A percentile compares a stretch with the other conserved stretches of the same genome.
These are phyloP conservation scores for Drosophila elegans DNA, from an alignment of 1,140 invertebrate species.

Conservation along the genomic window DNA sequence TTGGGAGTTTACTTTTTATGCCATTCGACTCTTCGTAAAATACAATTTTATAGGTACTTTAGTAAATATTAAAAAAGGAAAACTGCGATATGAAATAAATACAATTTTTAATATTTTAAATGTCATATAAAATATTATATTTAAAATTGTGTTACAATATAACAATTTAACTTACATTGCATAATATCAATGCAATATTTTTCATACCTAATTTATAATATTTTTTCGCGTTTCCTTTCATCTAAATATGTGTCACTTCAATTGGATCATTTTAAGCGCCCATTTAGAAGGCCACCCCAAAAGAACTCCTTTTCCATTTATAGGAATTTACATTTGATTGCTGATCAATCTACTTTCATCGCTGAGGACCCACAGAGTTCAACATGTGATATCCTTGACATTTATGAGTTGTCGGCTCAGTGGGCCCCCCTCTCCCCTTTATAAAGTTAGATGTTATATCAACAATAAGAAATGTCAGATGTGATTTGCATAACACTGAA, in stretches of 20 bases:
- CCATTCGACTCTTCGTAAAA: too few relatives aligned
- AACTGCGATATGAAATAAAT: too few relatives aligned
- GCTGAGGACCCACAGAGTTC: conserved; percentile 13
- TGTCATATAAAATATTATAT: too few relatives aligned
- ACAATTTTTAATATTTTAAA: too few relatives aligned
- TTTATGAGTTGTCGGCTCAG: conserved; percentile 55
- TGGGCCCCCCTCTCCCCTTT: conserved; percentile 4
- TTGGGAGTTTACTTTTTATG: too few relatives aligned
- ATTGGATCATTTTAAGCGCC: conserved; percentile 31
- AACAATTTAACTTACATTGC: too few relatives aligned
- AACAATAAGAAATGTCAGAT: conserved; percentile 65
- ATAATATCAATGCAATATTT: too few relatives aligned
- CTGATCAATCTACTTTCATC: conserved; percentile 49
- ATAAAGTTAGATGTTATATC: conserved; percentile 15
- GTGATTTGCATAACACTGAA: conserved; percentile 56
- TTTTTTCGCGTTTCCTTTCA: too few relatives aligned
- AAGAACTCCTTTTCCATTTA: conserved; percentile 6
- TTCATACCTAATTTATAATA: too few relatives aligned
- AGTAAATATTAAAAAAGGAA: too few relatives aligned
- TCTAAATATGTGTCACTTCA: background rate
- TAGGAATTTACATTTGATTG: conserved; percentile 43
- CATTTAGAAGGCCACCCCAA: conserved; percentile 23
- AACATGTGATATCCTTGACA: conserved; percentile 58
- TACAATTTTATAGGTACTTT: too few relatives aligned
- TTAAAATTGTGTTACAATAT: too few relatives aligned